Conservation (phyloP, 1,140 invertebrate genomes). For the Daktulosphaira vitifoliae region DNA sequence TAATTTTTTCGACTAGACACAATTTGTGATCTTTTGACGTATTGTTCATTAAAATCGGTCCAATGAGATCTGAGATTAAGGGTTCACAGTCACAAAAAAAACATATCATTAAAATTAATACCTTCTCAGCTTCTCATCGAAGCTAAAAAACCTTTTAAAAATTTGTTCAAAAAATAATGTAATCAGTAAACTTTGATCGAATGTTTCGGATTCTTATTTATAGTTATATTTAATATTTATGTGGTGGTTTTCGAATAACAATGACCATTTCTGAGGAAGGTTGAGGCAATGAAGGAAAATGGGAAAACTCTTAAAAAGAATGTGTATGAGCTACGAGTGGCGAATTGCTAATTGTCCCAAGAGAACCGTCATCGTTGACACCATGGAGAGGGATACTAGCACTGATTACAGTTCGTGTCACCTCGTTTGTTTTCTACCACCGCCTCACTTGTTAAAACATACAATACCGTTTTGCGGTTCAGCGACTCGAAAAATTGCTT, state of each 20-base stretch:
- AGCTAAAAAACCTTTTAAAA: no score
- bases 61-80: no score
- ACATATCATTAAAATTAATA: no score
- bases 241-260: constrained; percentile 10
- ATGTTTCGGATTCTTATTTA: no score
- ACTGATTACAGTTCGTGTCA: background rate
- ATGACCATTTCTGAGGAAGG: constrained; percentile 8
- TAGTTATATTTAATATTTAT: no score
- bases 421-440: background rate
- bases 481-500: constrained; percentile 33
- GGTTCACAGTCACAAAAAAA: no score
- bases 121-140: no score
- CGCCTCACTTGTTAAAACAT: background rate
- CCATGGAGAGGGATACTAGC: background rate
- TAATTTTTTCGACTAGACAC: no score
- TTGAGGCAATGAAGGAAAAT: background rate
- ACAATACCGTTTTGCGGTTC: constrained; percentile 32
- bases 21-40: no score
- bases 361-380: background rate
- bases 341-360: background rate
- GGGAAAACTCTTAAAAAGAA: background rate
- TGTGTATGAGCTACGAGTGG: background rate
- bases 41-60: no score
- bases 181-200: no score
- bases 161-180: no score